Conservation (phyloP, 2,888 invertebrate species). For the Heteromurus nitidus region DNA sequence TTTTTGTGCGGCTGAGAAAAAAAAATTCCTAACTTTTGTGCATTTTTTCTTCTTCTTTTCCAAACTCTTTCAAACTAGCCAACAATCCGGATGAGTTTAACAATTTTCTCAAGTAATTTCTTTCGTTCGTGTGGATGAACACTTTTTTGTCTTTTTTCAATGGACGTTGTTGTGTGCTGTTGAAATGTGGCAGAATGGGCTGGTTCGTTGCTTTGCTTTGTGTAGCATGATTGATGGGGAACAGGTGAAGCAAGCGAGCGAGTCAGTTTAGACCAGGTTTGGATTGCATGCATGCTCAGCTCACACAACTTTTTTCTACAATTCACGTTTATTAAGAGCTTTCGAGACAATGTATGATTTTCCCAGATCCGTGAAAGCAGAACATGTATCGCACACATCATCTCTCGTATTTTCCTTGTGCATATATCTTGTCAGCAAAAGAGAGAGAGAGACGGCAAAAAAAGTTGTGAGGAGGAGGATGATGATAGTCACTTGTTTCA, state of each 20-base stretch:
- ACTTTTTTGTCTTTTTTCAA: too few relatives aligned
- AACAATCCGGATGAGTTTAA: slow-evolving; percentile 53
- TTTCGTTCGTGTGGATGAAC: slow-evolving; percentile 40
- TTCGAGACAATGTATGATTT: slow-evolving; percentile 17
- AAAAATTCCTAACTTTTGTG: not conserved
- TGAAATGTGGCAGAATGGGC: slow-evolving; percentile 31
- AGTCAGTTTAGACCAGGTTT: too few relatives aligned
- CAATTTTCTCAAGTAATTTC: slow-evolving; percentile 31
- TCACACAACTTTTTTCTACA: not conserved
- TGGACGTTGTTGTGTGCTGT: slow-evolving; percentile 15
- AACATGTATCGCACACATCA: slow-evolving; percentile 24
- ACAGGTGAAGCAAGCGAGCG: slow-evolving; percentile 53
- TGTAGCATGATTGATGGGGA: slow-evolving; percentile 61
- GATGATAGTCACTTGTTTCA: slow-evolving; percentile 42
- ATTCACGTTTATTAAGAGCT: slow-evolving; percentile 21
- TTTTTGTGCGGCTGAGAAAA: not conserved
- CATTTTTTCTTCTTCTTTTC: too few relatives aligned
- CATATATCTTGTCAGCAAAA: slow-evolving; percentile 33
- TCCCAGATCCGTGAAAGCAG: slow-evolving; percentile 55
- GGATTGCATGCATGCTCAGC: slow-evolving; percentile 1
- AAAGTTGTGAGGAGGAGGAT: not conserved
- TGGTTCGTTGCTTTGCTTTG: slow-evolving; percentile 39
- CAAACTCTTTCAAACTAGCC: slow-evolving; percentile 22
- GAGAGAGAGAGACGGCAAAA: not conserved
- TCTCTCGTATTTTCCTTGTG: slow-evolving; percentile 30